A percentile compares a stretch with the other conserved stretches of the same genome.
These are phyloP conservation scores for Macrotus californicus DNA, from an alignment of 2,113 vertebrate species.

Conservation along the genomic window DNA sequence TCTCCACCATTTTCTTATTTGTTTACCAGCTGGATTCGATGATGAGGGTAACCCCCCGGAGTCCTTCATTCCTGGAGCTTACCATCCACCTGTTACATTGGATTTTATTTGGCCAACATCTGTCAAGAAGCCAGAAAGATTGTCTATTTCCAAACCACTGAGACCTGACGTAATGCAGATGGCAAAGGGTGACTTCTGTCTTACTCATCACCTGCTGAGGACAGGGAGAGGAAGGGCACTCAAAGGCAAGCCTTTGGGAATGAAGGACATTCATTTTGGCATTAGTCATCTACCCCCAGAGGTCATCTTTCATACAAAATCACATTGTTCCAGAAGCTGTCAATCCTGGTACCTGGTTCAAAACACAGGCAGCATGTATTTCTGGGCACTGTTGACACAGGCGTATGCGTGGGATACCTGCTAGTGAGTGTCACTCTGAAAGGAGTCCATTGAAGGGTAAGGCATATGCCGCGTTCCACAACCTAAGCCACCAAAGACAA, in stretches of 20 bases:
- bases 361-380: background rate
- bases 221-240: too few species aligned
- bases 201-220: background rate
- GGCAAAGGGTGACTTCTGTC: background rate
- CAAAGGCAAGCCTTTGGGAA: background rate
- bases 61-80: background rate
- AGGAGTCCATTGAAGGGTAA: background rate
- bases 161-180: background rate
- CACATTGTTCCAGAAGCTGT: background rate
- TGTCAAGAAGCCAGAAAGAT: background rate
- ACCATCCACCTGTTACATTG: too few species aligned
- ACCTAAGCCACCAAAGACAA: background rate
- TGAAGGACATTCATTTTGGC: background rate
- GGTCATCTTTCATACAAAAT: background rate
- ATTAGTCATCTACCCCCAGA: background rate
- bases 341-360: background rate
- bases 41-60: background rate
- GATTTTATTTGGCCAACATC: background rate
- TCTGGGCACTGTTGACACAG: background rate
- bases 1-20: background rate
- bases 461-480: fast-evolving
- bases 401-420: background rate
- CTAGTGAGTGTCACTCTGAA: background rate
- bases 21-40: fast-evolving
- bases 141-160: background rate